Evolutionary conservation across 2,888 invertebrate genomes (phyloP).

Genomic region (Drosophila testacea): DNA sequence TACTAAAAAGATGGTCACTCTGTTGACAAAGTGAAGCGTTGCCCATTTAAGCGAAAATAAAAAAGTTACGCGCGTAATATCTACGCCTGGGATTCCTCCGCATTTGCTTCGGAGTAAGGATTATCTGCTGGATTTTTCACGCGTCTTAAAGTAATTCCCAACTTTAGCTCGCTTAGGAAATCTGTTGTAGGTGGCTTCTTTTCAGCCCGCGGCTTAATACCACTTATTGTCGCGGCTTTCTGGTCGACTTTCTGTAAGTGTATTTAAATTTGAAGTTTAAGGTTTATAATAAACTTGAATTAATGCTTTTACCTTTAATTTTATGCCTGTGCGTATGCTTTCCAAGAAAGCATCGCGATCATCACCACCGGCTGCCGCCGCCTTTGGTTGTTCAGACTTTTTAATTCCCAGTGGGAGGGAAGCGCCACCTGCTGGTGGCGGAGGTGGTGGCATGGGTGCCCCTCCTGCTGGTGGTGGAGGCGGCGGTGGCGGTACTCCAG

Average conservation of each 20-base stretch:
- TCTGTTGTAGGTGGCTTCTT: slow-evolving; percentile 69
- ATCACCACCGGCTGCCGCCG: slow-evolving; percentile 33
- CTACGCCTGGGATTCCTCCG: slow-evolving; percentile 73
- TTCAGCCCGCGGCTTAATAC: slow-evolving; percentile 68
- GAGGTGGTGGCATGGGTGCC: slow-evolving; percentile 52
- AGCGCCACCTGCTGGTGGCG: slow-evolving; percentile 30
- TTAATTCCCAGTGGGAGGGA: slow-evolving; percentile 26
- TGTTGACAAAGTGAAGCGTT: slow-evolving; percentile 26
- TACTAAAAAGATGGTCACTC: slow-evolving; percentile 15
- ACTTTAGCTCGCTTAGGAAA: slow-evolving; percentile 74
- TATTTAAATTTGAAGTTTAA: not conserved
- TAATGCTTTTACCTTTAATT: slow-evolving; percentile 67
- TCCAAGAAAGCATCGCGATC: slow-evolving; percentile 72
- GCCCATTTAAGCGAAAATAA: slow-evolving; percentile 14
- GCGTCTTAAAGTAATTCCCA: slow-evolving; percentile 72
- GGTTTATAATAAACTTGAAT: not conserved
- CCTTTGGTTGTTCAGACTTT: slow-evolving; percentile 41
- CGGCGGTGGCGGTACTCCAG: slow-evolving; percentile 18
- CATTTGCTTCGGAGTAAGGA: slow-evolving; percentile 62
- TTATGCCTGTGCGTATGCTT: slow-evolving; percentile 76
- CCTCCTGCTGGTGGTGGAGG: slow-evolving; percentile 42
- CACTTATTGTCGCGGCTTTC: slow-evolving; percentile 79
- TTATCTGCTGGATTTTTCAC: slow-evolving; percentile 72
- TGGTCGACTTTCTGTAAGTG: slow-evolving; percentile 74
- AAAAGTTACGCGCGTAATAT: slow-evolving; percentile 25